phyloP scores from a whole-genome alignment of 1,140 invertebrate species.

The Amphibalanus amphitrite region DNA sequence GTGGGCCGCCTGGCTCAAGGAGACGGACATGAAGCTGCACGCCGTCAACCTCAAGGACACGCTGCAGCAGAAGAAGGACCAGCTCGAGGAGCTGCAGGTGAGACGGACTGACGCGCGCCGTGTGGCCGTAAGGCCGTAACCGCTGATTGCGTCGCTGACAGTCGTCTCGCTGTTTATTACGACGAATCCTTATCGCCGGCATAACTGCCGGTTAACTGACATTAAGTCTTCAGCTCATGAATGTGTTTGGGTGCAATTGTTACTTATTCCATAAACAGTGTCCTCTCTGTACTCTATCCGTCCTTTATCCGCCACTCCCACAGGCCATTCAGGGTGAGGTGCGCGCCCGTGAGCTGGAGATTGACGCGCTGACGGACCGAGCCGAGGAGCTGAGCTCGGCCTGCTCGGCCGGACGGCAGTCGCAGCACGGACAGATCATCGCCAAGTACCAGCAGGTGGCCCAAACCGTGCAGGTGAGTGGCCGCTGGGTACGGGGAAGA shows the following conservation, averaged over 20 bases:
- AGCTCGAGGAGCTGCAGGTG: constrained; percentile 51
- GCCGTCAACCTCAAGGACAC: constrained; percentile 72
- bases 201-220: too few relatives aligned
- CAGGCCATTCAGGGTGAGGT: constrained; percentile 70
- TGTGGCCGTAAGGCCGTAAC: too few relatives aligned
- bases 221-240: too few relatives aligned
- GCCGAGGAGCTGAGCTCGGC: constrained; percentile 66
- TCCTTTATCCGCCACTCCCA: too few relatives aligned
- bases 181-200: too few relatives aligned
- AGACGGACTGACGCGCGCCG: too few relatives aligned
- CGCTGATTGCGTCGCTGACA: too few relatives aligned
- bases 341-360: constrained; percentile 73
- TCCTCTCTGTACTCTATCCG: too few relatives aligned
- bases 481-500: too few relatives aligned
- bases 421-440: constrained; percentile 67
- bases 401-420: constrained; percentile 35
- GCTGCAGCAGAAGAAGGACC: constrained; percentile 60
- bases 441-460: constrained; percentile 78
- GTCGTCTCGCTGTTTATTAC: too few relatives aligned
- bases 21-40: constrained; percentile 70
- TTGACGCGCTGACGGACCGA: constrained; percentile 77
- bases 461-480: constrained; percentile 24
- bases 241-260: too few relatives aligned
- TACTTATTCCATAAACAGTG: too few relatives aligned
- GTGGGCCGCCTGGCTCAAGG: constrained; percentile 70